Evolutionary conservation across 2,797 vertebrate genomes (phyloP).

Genomic region (Notolepis coatsorum): DNA sequence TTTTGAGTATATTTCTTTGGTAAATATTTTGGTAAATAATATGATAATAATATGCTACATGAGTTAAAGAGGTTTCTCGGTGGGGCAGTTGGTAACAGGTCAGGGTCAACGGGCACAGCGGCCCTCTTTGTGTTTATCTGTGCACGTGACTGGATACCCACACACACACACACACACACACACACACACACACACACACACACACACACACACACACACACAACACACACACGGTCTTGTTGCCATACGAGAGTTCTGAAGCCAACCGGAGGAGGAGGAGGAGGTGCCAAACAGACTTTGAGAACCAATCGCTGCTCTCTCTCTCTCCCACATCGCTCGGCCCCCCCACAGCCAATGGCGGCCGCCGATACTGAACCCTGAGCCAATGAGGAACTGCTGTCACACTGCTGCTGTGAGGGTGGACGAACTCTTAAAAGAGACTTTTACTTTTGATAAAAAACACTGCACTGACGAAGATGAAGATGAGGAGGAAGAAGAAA

Average conservation of each 20-base stretch:
- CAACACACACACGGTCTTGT: slow-evolving; percentile 27
- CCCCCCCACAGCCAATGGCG: slow-evolving; percentile 44
- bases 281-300: slow-evolving; percentile 66
- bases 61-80: too few species aligned
- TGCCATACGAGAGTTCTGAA: slow-evolving; percentile 39
- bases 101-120: too few species aligned
- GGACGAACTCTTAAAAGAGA: slow-evolving; percentile 17
- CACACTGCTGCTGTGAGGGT: slow-evolving; percentile 39
- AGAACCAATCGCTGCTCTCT: slow-evolving; percentile 44
- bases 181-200: slow-evolving; percentile 25
- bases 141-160: too few species aligned
- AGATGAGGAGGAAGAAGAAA: slow-evolving; percentile 1
- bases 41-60: too few species aligned
- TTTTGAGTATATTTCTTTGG: too few species aligned
- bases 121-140: too few species aligned
- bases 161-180: too few species aligned
- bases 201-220: neutral
- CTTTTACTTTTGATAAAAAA: slow-evolving; percentile 29
- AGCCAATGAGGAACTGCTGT: slow-evolving; percentile 56
- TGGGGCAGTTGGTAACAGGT: too few species aligned
- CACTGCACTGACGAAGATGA: slow-evolving; percentile 38
- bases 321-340: too few species aligned
- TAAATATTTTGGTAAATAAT: too few species aligned
- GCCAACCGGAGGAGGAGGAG: slow-evolving; percentile 45
- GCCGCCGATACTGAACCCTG: slow-evolving; percentile 66